Evolutionary conservation across 2,888 invertebrate genomes (phyloP).

Genomic region (Eupithecia tripunctaria): DNA sequence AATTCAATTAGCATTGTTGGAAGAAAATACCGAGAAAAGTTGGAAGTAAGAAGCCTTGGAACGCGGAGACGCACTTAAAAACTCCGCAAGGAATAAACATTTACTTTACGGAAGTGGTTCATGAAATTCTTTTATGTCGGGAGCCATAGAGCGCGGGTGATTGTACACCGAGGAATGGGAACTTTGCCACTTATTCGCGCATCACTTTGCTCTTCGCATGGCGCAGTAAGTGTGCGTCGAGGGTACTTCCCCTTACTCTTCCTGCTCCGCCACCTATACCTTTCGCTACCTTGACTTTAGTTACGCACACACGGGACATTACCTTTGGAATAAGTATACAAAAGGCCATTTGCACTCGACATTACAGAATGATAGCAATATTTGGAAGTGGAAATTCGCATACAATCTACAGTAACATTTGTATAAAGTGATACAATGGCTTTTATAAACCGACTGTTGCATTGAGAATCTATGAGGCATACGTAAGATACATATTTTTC

Average conservation of each 20-base stretch:
- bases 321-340: conserved; percentile 18
- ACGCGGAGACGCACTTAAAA: conserved; percentile 43
- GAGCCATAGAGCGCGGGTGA: conserved; percentile 48
- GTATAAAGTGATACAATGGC: neutral
- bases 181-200: conserved; percentile 60
- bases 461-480: neutral
- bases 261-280: conserved; percentile 3
- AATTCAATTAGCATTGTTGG: conserved; percentile 42
- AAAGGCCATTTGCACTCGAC: conserved; percentile 13
- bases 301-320: conserved; percentile 23
- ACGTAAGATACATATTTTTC: neutral
- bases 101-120: conserved; percentile 46
- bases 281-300: conserved; percentile 9
- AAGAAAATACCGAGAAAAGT: conserved; percentile 32
- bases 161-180: conserved; percentile 55
- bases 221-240: conserved; percentile 43
- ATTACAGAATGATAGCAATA: neutral
- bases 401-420: conserved; percentile 7
- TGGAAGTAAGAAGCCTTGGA: conserved; percentile 31
- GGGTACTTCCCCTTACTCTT: conserved; percentile 31
- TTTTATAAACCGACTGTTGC: neutral
- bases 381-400: conserved; percentile 10
- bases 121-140: conserved; percentile 48
- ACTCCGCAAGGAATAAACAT: conserved; percentile 45
- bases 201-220: conserved; percentile 53